Evolutionary conservation across 2,888 invertebrate genomes (phyloP).

Genomic region (Panopea generosa): DNA sequence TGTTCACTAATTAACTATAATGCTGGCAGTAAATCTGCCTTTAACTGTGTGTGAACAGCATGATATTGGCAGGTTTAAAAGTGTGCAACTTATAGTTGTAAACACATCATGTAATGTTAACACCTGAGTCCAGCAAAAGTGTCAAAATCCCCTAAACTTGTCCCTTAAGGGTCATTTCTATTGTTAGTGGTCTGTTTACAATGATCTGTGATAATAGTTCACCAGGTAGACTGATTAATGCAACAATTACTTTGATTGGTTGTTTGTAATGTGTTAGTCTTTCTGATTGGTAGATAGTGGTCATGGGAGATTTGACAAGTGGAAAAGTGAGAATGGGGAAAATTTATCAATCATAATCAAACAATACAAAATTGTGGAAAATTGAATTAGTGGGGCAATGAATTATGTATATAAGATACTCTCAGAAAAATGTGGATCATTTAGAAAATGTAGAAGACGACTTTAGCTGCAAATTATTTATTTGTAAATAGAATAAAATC

Average conservation of each 20-base stretch:
- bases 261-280: background rate
- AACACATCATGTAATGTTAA: constrained; percentile 1
- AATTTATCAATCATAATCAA: no score
- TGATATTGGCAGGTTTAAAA: background rate
- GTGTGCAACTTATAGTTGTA: background rate
- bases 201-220: background rate
- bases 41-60: constrained; percentile 18
- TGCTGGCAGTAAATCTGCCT: constrained; percentile 14
- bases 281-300: no score
- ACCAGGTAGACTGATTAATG: background rate
- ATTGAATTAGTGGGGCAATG: no score
- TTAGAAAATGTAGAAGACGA: no score
- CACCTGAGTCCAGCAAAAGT: background rate
- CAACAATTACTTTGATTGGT: background rate
- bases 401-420: background rate
- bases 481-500: background rate
- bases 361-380: no score
- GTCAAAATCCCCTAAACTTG: background rate
- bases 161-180: no score
- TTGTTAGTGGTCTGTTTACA: no score
- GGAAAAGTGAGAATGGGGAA: no score
- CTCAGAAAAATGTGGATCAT: no score
- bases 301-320: no score
- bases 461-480: no score
- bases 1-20: no score